These are phyloP conservation scores for Mormoops blainvillei DNA, from an alignment of 2,113 vertebrate species.

Conservation along the genomic window DNA sequence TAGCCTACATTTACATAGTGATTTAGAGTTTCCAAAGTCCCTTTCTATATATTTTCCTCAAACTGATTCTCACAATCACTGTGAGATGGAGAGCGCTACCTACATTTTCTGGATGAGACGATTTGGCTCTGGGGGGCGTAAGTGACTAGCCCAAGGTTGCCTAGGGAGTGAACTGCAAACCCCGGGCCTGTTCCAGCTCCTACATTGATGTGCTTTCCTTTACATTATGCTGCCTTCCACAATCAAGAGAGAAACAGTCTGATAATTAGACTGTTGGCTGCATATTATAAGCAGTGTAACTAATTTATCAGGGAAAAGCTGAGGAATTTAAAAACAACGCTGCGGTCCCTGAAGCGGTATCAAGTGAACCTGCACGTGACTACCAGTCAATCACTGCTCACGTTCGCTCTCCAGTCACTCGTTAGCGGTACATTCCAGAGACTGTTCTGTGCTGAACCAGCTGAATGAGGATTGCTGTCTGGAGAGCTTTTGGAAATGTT, in stretches of 20 bases:
- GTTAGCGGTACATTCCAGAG: not conserved
- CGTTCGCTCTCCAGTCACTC: not conserved
- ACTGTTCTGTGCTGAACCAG: not conserved
- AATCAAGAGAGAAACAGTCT: conserved; percentile 57
- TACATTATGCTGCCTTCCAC: not conserved
- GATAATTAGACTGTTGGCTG: conserved; percentile 70
- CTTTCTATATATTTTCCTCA: not conserved
- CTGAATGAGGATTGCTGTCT: not conserved
- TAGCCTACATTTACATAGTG: not conserved
- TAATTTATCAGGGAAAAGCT: conserved; percentile 62
- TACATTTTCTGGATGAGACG: not conserved
- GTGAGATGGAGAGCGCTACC: not conserved
- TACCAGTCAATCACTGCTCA: not conserved
- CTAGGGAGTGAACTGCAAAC: not conserved
- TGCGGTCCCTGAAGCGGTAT: conserved; percentile 39
- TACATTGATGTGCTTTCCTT: not conserved
- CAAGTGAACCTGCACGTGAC: not conserved
- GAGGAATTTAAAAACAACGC: conserved; percentile 69
- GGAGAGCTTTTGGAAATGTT: conserved; percentile 20
- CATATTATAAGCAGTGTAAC: conserved; percentile 70
- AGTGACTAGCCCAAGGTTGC: not conserved
- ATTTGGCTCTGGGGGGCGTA: not conserved
- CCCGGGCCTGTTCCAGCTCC: not conserved
- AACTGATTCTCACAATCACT: not conserved
- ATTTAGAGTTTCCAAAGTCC: not conserved